Evolutionary conservation across 2,113 vertebrate species (phyloP), one percentile per base, ranked within the genome.

Genomic region (Esox niger): DNA sequence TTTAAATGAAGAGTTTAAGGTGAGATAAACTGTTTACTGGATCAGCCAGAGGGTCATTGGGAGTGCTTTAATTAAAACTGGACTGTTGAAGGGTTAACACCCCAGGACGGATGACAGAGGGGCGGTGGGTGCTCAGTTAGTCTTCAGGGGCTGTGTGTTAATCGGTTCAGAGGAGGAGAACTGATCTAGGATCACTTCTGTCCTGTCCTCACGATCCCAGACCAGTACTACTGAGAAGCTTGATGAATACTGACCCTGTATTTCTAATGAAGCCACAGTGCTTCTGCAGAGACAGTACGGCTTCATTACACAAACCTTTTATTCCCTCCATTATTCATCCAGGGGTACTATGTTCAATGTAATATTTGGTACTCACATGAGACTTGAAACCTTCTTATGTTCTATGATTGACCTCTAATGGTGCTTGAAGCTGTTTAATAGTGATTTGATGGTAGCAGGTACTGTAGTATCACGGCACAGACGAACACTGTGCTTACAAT

Each of bases 401-500:
- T 21, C 47, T 52, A 2, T 52, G 6, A 52, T 52, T 6, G 47
- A 52, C 47, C 47, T n/a, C 47, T 21, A 15, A 7, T 17, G 47
- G n/a, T 21, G 47, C 47, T 21, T 52, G 47, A 23, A 52, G 47
- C 20, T 52, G 1, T 52, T 52, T 21, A n/a, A 52, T 52, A 8
- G 5, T 23, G n/a, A 15, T 6, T 9, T n/a, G 47, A 52, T 6
- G 0, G 47, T 23, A 52, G 38, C 38, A 52, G n/a, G 47, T n/a
- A 52, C n/a, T n/a, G n/a, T n/a, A n/a, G n/a, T n/a, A n/a, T 2
- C 13, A 21, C 47, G 7, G n/a, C 47, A 52, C 6, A n/a, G 47
- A 52, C 21, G 47, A 52, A 52, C 47, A 6, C 8, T 5, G 4
- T 31, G 20, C 21, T 25, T n/a, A 30, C 6, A 30, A 8, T 94